These are phyloP conservation scores for Bubo scandiacus DNA, from an alignment of 2,113 vertebrate species.

Conservation along the genomic window DNA sequence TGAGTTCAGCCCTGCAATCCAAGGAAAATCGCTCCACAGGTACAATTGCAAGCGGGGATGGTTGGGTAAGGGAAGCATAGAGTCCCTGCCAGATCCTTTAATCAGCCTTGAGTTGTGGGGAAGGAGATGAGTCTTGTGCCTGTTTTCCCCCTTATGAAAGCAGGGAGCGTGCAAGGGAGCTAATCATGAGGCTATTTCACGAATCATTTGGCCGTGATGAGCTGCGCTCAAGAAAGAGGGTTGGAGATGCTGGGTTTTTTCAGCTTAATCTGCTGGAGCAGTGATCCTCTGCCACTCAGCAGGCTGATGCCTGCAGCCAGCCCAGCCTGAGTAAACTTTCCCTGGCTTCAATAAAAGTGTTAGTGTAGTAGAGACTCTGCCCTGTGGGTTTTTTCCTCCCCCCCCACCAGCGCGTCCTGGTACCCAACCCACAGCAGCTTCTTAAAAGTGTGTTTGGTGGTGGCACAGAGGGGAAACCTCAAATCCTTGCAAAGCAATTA, in stretches of 20 bases:
- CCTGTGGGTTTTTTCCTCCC: background rate
- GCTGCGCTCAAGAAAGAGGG: background rate
- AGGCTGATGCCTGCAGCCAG: background rate
- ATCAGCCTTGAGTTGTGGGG: background rate
- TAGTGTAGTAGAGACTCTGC: background rate
- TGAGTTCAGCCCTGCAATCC: background rate
- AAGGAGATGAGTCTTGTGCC: background rate
- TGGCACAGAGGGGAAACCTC: slow-evolving; percentile 60
- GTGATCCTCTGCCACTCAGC: background rate
- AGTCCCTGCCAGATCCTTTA: background rate
- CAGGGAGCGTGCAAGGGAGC: background rate
- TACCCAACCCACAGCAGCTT: background rate
- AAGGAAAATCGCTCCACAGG: background rate
- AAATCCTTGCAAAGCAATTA: slow-evolving; percentile 61
- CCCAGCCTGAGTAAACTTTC: background rate
- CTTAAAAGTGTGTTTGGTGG: background rate
- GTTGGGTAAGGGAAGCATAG: background rate
- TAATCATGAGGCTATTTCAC: background rate
- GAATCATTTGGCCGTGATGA: background rate
- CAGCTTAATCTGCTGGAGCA: background rate
- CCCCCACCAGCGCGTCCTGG: background rate
- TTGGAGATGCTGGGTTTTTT: background rate
- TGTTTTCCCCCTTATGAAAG: background rate
- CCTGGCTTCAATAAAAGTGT: background rate
- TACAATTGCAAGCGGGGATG: accelerated